Evolutionary conservation across 2,888 invertebrate genomes (phyloP).

Genomic region (Pyrocoelia pectoralis): DNA sequence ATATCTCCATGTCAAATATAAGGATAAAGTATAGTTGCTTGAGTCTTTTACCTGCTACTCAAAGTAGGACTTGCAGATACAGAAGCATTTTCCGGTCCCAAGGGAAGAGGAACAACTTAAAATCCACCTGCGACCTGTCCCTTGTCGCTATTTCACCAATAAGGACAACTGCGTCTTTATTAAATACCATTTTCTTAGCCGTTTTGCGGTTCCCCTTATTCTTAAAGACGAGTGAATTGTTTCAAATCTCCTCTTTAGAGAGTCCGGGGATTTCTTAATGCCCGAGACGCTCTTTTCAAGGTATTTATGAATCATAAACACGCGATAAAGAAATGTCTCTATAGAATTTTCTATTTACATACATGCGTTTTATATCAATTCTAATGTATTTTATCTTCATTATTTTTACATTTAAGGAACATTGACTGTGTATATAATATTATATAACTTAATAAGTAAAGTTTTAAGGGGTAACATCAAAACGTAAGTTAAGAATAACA

Average conservation of each 20-base stretch:
- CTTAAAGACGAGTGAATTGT: slow-evolving; percentile 22
- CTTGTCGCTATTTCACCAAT: slow-evolving; percentile 41
- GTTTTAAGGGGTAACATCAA: neutral
- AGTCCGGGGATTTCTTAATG: slow-evolving; percentile 40
- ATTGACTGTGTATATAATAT: neutral
- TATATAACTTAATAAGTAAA: neutral
- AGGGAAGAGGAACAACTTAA: slow-evolving; percentile 44
- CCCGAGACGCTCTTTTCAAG: slow-evolving; percentile 39
- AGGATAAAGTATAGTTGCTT: slow-evolving; percentile 15
- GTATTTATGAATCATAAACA: slow-evolving; percentile 47
- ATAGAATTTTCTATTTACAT: slow-evolving; percentile 23
- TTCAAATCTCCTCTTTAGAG: slow-evolving; percentile 38
- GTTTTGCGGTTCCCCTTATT: slow-evolving; percentile 28
- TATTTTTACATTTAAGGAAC: neutral
- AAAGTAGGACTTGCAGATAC: slow-evolving; percentile 21
- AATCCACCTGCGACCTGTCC: slow-evolving; percentile 45
- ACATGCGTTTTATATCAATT: neutral
- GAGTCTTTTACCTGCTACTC: slow-evolving; percentile 16
- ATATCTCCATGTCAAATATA: slow-evolving; percentile 1
- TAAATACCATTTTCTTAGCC: slow-evolving; percentile 28
- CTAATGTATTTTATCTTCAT: neutral
- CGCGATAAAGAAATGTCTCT: slow-evolving; percentile 43
- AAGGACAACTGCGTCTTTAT: slow-evolving; percentile 41
- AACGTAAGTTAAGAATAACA: slow-evolving; percentile 8
- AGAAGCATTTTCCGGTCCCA: slow-evolving; percentile 36